Evolutionary conservation across 2,113 vertebrate species (phyloP).

Genomic region (Neogobius melanostomus): DNA sequence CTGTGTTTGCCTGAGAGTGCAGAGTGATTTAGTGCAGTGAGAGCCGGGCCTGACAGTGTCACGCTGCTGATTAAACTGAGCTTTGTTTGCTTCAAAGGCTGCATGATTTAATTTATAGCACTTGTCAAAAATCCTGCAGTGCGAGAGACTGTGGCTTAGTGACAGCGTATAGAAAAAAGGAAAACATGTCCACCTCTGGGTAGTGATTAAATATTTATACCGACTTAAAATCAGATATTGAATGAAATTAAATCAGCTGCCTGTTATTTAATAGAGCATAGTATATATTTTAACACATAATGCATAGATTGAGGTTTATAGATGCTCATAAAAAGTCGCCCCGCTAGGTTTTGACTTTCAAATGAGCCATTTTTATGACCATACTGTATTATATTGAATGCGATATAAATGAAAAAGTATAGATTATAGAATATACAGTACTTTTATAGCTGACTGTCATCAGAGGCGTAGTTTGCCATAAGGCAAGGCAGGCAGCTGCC

Average conservation of each 20-base stretch:
- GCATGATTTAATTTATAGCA: constrained; percentile 8
- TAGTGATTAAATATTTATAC: constrained; percentile 6
- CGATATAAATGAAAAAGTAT: constrained; percentile 2
- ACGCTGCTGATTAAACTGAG: constrained; percentile 7
- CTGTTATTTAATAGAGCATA: background rate
- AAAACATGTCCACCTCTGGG: background rate
- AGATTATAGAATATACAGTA: background rate
- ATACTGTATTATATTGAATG: background rate
- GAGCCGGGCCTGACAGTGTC: background rate
- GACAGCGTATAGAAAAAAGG: background rate
- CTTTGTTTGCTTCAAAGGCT: constrained; percentile 6
- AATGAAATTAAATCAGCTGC: constrained; percentile 5
- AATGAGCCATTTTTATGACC: background rate
- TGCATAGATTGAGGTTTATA: background rate
- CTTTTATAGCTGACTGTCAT: background rate
- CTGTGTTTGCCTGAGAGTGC: background rate
- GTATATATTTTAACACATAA: background rate
- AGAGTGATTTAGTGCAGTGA: background rate
- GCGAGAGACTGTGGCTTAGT: background rate
- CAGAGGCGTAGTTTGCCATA: too few species aligned
- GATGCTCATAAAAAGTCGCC: background rate
- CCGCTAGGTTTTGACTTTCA: background rate
- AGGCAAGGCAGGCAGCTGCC: too few species aligned
- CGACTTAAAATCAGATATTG: background rate
- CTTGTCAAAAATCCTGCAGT: background rate